Conservation (phyloP, 2,113 vertebrate species). For the Aythya baeri region DNA sequence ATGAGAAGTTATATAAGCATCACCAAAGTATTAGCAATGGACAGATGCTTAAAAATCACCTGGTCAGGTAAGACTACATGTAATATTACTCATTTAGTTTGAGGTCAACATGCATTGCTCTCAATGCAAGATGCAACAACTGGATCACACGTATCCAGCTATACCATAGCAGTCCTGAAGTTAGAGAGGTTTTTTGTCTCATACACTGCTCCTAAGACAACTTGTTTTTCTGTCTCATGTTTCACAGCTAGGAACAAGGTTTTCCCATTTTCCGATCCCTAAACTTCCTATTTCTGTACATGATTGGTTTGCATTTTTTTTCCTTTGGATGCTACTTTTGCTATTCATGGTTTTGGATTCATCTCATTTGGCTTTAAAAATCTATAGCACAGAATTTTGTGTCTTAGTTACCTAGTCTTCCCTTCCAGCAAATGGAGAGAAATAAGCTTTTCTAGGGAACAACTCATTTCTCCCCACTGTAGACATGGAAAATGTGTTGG, state of each 20-base stretch:
- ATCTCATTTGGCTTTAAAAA: neutral
- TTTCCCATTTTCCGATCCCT: neutral
- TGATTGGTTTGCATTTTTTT: neutral
- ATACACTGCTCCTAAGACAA: neutral
- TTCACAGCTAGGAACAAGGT: neutral
- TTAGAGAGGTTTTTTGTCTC: neutral
- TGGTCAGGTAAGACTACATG: neutral
- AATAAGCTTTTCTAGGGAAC: neutral
- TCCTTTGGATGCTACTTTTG: neutral
- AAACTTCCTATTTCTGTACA: neutral
- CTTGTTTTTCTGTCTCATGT: neutral
- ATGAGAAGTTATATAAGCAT: neutral
- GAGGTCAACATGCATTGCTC: neutral
- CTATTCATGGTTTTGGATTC: neutral
- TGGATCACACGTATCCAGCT: neutral
- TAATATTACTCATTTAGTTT: neutral
- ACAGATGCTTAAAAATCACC: neutral
- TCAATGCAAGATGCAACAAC: neutral
- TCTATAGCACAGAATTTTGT: neutral
- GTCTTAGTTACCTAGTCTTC: neutral
- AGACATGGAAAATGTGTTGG: neutral
- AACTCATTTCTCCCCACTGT: neutral
- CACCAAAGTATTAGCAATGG: neutral
- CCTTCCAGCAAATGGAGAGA: neutral
- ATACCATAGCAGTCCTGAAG: neutral